Evolutionary conservation across 2,797 vertebrate species (phyloP).

Genomic region (Cygnus olor): DNA sequence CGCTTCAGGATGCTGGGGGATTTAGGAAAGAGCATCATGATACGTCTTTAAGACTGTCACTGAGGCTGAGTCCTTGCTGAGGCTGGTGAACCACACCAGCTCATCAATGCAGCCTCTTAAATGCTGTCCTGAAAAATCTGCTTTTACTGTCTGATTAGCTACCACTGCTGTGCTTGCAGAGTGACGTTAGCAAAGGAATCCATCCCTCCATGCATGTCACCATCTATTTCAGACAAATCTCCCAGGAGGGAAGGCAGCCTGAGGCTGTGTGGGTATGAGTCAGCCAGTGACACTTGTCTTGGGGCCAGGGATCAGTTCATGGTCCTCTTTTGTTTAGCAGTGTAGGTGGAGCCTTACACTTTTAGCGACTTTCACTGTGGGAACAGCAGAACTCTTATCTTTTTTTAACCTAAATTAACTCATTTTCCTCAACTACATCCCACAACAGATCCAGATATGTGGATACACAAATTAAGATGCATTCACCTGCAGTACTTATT

Average conservation of each 20-base stretch:
- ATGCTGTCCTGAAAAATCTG: background rate
- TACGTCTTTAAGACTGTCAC: background rate
- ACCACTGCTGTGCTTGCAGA: no score
- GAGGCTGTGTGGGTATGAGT: background rate
- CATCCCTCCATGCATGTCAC: background rate
- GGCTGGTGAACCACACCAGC: background rate
- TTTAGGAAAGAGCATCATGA: background rate
- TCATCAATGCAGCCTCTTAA: background rate
- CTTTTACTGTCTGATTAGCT: background rate
- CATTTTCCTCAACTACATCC: background rate
- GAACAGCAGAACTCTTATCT: background rate
- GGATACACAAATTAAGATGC: background rate
- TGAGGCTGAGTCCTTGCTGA: background rate
- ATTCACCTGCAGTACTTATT: background rate
- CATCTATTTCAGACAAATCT: background rate
- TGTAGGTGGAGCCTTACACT: background rate
- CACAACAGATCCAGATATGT: background rate
- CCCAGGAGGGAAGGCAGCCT: background rate
- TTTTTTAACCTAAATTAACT: background rate
- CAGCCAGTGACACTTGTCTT: background rate
- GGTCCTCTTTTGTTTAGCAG: background rate
- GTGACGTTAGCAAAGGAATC: background rate
- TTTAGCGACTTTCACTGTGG: background rate
- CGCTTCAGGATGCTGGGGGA: background rate
- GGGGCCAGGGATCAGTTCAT: background rate